These are phyloP conservation scores for Taxidea taxus DNA, from an alignment of 2,113 vertebrate genomes.

Conservation along the genomic window DNA sequence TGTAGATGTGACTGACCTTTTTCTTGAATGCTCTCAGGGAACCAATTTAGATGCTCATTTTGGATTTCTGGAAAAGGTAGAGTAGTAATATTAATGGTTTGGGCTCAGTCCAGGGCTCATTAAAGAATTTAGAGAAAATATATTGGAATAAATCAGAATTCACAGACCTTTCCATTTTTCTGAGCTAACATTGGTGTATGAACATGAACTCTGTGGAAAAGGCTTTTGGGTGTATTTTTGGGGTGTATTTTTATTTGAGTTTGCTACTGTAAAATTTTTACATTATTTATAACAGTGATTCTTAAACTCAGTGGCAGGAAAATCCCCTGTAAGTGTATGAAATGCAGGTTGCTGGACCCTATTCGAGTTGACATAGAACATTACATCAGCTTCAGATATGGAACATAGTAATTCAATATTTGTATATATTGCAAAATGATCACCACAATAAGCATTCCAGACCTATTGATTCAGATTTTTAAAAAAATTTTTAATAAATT, in stretches of 20 bases:
- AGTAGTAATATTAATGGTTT: background rate
- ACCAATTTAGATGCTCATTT: background rate
- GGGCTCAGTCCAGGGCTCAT: background rate
- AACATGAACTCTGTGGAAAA: background rate
- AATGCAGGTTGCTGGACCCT: background rate
- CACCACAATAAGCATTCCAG: background rate
- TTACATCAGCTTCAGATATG: background rate
- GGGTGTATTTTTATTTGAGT: background rate
- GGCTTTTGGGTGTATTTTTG: background rate
- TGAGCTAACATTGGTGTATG: background rate
- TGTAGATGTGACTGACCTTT: background rate
- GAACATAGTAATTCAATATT: background rate
- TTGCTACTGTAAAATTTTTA: background rate
- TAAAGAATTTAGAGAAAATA: background rate
- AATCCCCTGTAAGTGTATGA: background rate
- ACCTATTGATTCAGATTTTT: background rate
- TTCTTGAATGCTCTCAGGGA: background rate
- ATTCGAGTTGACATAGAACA: background rate
- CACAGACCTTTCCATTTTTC: background rate
- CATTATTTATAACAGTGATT: background rate
- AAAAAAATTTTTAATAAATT: no score
- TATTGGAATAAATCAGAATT: background rate
- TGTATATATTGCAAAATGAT: background rate
- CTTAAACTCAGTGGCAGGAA: background rate
- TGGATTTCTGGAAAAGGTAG: background rate